Evolutionary conservation across 2,888 invertebrate species (phyloP).

Genomic region (Nineta flava): DNA sequence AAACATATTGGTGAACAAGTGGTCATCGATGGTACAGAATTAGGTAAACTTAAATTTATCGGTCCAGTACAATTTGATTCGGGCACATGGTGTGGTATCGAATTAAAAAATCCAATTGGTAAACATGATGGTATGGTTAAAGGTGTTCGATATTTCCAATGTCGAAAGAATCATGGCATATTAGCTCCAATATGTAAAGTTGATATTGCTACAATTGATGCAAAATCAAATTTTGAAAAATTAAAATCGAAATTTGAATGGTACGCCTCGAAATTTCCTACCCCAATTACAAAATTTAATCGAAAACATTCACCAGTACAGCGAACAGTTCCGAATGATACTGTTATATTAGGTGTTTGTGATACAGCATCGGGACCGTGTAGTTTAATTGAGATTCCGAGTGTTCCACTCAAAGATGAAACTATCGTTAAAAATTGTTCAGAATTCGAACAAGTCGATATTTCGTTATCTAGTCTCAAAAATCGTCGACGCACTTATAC

Average conservation of each 20-base stretch:
- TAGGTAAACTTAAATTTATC: constrained; percentile 37
- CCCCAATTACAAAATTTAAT: neutral
- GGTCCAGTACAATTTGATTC: constrained; percentile 36
- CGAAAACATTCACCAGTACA: neutral
- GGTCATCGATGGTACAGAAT: constrained; percentile 20
- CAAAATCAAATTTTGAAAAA: constrained; percentile 5
- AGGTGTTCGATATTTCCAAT: constrained; percentile 44
- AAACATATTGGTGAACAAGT: constrained; percentile 22
- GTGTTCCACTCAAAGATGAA: neutral
- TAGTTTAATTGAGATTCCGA: constrained; percentile 3
- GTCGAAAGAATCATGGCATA: constrained; percentile 39
- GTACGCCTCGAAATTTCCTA: neutral
- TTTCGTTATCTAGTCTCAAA: too few species aligned
- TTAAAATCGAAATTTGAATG: constrained; percentile 5
- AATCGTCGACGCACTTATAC: too few species aligned
- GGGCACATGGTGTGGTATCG: constrained; percentile 47
- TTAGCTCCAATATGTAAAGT: constrained; percentile 44
- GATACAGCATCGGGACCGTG: constrained; percentile 2
- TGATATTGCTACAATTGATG: constrained; percentile 10
- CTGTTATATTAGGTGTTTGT: neutral
- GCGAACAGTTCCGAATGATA: neutral
- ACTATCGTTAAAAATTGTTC: too few species aligned
- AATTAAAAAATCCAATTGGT: constrained; percentile 37
- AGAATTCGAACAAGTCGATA: too few species aligned
- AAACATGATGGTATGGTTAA: constrained; percentile 45